phyloP scores from a whole-genome alignment of 2,113 vertebrate species.

The Paraplagusia blochii region DNA sequence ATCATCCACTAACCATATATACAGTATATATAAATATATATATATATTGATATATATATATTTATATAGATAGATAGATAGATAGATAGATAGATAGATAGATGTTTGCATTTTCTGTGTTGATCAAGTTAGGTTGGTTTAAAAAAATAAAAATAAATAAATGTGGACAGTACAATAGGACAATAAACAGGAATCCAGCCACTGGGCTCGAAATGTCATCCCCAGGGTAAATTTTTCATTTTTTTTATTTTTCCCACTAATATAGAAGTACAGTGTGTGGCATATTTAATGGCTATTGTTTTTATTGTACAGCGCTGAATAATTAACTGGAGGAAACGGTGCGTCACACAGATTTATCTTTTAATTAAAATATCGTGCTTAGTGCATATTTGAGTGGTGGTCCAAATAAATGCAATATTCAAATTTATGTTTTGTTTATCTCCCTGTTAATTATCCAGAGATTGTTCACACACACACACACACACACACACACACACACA shows the following conservation, averaged over 20 bases:
- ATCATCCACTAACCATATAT: too few species aligned
- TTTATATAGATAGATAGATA: too few species aligned
- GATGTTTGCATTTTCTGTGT: too few species aligned
- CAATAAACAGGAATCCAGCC: conserved; percentile 43
- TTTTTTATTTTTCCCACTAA: conserved; percentile 95
- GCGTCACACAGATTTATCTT: conserved; percentile 99
- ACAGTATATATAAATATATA: too few species aligned
- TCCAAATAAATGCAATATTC: conserved; percentile 99
- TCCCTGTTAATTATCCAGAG: conserved; percentile 99
- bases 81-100: too few species aligned
- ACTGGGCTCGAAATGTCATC: conserved; percentile 93
- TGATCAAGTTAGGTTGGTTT: conserved; percentile 11
- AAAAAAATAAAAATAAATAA: conserved; percentile 21
- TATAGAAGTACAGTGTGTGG: conserved; percentile 99
- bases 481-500: too few species aligned
- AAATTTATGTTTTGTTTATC: conserved; percentile 99
- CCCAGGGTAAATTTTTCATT: conserved; percentile 83
- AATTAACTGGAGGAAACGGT: conserved; percentile 98
- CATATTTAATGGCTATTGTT: conserved; percentile 99
- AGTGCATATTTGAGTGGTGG: conserved; percentile 99
- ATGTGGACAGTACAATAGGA: conserved; percentile 26
- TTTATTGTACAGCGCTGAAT: conserved; percentile 99
- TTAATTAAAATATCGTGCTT: conserved; percentile 99
- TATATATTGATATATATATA: too few species aligned
- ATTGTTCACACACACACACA: too few species aligned